Base-by-base conservation (phyloP, 2,113 vertebrate species). In the Turnix velox region DNA sequence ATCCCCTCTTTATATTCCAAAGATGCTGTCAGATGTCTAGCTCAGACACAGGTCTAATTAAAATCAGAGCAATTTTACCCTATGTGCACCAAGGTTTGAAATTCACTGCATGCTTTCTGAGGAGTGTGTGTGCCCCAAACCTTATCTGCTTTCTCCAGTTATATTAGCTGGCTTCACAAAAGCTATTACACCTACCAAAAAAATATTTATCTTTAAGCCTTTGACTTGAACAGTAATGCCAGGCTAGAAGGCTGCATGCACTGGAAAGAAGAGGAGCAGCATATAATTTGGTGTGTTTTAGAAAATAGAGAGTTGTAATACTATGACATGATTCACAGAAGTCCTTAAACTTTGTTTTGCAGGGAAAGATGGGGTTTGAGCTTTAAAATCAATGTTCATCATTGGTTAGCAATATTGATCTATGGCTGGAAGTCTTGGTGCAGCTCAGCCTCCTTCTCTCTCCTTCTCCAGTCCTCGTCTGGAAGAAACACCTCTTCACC, bases 1-100 rank as follows among this genome's bases (percentile, higher is more conserved):
- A n/a, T 66, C 73, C 54, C 28, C 25, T 73, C 37, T 93, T 84
- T 73, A 69, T 57, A 76, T 90, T 86, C 79, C 45, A 68, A 0
- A 0, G 52, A 43, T 83, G 67, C 58, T 93, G 51, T 79, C 72
- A 92, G 72, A 69, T 83, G 35, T 39, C 67, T 85, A 65, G 63
- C 58, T 92, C 88, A 90, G 86, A 72, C 54, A 76, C 5, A 30
- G 71, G 67, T 80, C 54, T 88, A 92, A 95, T 90, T 92, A 92
- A 93, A 86, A 49, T 37, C 77, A 71, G 81, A 92, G 31, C 55
- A 88, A 61, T 33, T 51, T 39, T 35, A 89, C 18, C 49, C 14
- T 11, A 14, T 33, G 63, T 54, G 42, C 30, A 69, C 17, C 37
- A 76, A 88, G 31, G 28, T 77, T 68, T 86, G 54, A 88, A 92